Conservation (phyloP, 2,797 vertebrate species). For the Lateolabrax maculatus region DNA sequence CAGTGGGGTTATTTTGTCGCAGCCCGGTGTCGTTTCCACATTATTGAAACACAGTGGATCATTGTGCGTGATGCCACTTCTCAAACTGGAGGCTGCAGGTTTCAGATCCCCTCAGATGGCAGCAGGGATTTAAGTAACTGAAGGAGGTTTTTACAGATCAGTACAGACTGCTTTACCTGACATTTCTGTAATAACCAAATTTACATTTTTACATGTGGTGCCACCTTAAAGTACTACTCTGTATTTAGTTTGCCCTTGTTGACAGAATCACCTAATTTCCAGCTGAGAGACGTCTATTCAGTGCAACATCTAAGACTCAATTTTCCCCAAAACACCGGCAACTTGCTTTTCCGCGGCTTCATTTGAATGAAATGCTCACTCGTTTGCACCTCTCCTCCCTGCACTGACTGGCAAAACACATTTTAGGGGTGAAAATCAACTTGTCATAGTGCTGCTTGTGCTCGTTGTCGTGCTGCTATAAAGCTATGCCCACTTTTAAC, state of each 20-base stretch:
- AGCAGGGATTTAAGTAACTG: background rate
- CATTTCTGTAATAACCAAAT: background rate
- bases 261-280: background rate
- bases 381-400: constrained; percentile 20
- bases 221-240: background rate
- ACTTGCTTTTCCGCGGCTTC: background rate
- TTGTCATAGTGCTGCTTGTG: background rate
- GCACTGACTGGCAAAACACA: background rate
- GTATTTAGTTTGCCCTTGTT: constrained; percentile 8
- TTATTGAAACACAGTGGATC: constrained; percentile 17
- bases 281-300: background rate
- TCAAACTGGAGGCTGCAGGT: background rate
- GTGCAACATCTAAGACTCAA: background rate
- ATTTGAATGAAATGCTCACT: constrained; percentile 32
- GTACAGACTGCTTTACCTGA: background rate
- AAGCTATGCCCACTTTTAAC: background rate
- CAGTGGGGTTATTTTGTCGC: constrained; percentile 1
- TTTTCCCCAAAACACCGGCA: constrained; percentile 18
- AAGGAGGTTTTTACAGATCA: background rate
- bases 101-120: constrained; percentile 8
- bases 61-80: constrained; percentile 22
- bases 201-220: background rate
- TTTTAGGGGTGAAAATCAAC: background rate
- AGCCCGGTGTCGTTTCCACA: constrained; percentile 6
- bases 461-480: background rate